A percentile compares a stretch with the other conserved stretches of the same genome.
phyloP scores from a whole-genome alignment of 2,888 invertebrate genomes.

The Odontocerum albicorne region DNA sequence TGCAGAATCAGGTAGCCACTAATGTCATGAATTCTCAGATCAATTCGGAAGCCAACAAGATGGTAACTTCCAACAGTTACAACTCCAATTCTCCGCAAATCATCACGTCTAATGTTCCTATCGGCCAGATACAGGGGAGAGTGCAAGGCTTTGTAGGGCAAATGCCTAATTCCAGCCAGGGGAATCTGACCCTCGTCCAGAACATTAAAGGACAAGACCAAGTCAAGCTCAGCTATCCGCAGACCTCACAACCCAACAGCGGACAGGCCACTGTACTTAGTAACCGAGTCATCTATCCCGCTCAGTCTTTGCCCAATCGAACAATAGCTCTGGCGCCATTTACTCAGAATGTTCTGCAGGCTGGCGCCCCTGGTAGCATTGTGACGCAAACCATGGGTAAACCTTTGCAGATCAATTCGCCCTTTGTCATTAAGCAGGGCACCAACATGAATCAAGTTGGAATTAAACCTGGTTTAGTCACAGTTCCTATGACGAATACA shows the following conservation, averaged over 20 bases:
- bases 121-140: constrained; percentile 25
- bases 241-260: constrained; percentile 37
- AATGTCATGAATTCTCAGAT: constrained; percentile 6
- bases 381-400: constrained; percentile 43
- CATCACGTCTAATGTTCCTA: constrained; percentile 19
- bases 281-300: constrained; percentile 64
- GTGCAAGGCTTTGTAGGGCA: constrained; percentile 23
- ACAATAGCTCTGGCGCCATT: constrained; percentile 63
- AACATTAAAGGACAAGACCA: constrained; percentile 53
- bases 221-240: constrained; percentile 59
- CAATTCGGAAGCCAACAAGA: constrained; percentile 24
- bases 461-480: constrained; percentile 57
- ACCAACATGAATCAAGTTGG: constrained; percentile 46
- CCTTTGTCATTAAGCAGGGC: constrained; percentile 51
- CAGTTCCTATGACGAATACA: constrained; percentile 64
- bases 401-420: constrained; percentile 52
- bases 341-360: constrained; percentile 56
- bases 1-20: constrained; percentile 13
- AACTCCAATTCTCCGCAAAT: constrained; percentile 21
- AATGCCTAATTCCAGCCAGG: constrained; percentile 19
- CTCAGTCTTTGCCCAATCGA: constrained; percentile 70
- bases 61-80: constrained; percentile 21
- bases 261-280: constrained; percentile 50
- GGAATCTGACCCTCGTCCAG: constrained; percentile 26
- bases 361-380: constrained; percentile 50